phyloP scores from a whole-genome alignment of 1,140 invertebrate species.

The Papilio machaon region DNA sequence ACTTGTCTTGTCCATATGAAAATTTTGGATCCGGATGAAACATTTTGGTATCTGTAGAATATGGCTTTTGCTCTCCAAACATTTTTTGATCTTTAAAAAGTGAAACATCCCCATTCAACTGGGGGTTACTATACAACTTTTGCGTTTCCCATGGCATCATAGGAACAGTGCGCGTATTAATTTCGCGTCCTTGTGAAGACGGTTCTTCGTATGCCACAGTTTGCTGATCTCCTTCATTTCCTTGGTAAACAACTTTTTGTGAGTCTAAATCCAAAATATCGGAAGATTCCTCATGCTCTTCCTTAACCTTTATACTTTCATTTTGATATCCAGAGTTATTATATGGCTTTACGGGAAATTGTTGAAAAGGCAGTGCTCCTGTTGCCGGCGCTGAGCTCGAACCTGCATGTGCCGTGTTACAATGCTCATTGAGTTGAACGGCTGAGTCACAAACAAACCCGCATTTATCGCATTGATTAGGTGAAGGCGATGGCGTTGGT shows the following conservation, averaged over 20 bases:
- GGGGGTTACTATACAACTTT: slow-evolving; percentile 75
- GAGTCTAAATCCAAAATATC: slow-evolving; percentile 94
- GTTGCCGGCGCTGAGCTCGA: slow-evolving; percentile 65
- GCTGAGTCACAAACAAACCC: slow-evolving; percentile 89
- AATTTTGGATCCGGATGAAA: slow-evolving; percentile 79
- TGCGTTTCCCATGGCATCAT: slow-evolving; percentile 84
- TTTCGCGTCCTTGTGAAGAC: slow-evolving; percentile 78
- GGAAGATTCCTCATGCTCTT: slow-evolving; percentile 87
- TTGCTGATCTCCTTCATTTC: slow-evolving; percentile 77
- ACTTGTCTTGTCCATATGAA: slow-evolving; percentile 77
- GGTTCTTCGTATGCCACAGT: slow-evolving; percentile 80
- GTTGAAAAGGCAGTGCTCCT: slow-evolving; percentile 76
- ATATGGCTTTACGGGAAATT: slow-evolving; percentile 77
- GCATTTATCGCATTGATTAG: slow-evolving; percentile 91
- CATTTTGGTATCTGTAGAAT: slow-evolving; percentile 76
- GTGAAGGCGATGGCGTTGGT: slow-evolving; percentile 84
- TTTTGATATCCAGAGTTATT: slow-evolving; percentile 68
- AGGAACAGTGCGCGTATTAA: slow-evolving; percentile 84
- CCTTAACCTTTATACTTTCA: slow-evolving; percentile 80
- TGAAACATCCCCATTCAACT: slow-evolving; percentile 77
- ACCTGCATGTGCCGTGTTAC: slow-evolving; percentile 85
- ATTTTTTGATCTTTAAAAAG: slow-evolving; percentile 80
- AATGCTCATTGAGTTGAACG: slow-evolving; percentile 87
- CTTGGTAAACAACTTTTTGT: slow-evolving; percentile 90
- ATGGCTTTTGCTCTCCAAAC: slow-evolving; percentile 79